These are phyloP conservation scores for Takifugu ocellatus DNA, from an alignment of 2,797 vertebrate species.

Conservation along the genomic window DNA sequence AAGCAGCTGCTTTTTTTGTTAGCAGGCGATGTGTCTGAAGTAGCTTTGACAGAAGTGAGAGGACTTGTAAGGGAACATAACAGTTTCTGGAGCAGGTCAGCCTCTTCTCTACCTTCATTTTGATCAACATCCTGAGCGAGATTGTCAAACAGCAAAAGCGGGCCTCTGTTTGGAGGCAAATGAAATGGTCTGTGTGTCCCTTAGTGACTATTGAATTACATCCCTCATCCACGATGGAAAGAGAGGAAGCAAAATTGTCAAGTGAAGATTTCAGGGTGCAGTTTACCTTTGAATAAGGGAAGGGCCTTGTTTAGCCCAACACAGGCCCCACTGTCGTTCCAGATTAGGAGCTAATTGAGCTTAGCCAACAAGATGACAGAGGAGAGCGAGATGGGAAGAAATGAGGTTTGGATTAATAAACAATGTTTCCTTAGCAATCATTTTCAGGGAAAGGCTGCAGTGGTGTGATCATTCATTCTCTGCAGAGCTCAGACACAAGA, in stretches of 20 bases:
- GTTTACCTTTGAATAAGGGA: slow-evolving; percentile 52
- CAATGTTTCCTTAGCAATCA: not conserved
- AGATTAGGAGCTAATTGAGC: slow-evolving; percentile 62
- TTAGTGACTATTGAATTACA: slow-evolving; percentile 67
- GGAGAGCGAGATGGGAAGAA: slow-evolving; percentile 23
- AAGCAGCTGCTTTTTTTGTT: too few species aligned
- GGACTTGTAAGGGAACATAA: too few species aligned
- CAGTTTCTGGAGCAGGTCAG: slow-evolving; percentile 12
- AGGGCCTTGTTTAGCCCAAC: slow-evolving; percentile 45
- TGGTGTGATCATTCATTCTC: not conserved
- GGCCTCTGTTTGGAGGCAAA: slow-evolving; percentile 43
- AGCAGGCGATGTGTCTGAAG: too few species aligned
- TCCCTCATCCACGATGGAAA: slow-evolving; percentile 43
- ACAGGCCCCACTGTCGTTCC: slow-evolving; percentile 58
- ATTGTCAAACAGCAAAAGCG: slow-evolving; percentile 53
- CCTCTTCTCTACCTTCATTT: slow-evolving; percentile 23
- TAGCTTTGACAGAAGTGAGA: not conserved
- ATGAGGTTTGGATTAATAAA: slow-evolving; percentile 22
- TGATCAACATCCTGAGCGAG: slow-evolving; percentile 33
- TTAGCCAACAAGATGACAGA: slow-evolving; percentile 61
- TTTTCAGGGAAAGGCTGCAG: not conserved
- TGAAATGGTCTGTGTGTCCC: slow-evolving; percentile 56
- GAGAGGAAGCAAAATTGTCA: slow-evolving; percentile 60
- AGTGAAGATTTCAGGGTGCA: slow-evolving; percentile 61
- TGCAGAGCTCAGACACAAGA: not conserved